Evolutionary conservation across 2,113 vertebrate species (phyloP), one percentile per base, ranked within the genome.

Genomic region (Oenanthe oenanthe): DNA sequence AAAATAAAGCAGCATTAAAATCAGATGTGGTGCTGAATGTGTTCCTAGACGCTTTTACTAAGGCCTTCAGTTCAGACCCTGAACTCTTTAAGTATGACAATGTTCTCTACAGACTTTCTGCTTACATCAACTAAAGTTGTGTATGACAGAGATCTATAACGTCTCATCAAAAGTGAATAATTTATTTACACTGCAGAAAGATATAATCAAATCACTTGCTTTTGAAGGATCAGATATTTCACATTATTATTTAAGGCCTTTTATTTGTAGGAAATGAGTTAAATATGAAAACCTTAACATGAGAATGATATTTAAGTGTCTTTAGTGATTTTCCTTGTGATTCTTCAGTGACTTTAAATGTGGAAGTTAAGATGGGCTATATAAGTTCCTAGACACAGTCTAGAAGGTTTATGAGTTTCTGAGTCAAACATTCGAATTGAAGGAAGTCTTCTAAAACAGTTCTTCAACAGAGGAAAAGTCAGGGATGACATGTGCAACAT

Each of bases 101-200:
- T 10, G 38, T 72, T 47, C 53, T 95, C 56, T 73, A 53, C 10
- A 79, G 74, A 91, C 89, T 31, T 87, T 70, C 66, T 76, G 58
- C 87, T 73, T 78, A 42, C 0, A n/a, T 51, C 74, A 76, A 68
- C 58, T n/a, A 1, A 94, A 88, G 38, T 32, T 65, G 17, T 32
- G 5, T 72, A 75, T 14, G 22, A 48, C 22, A 65, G 45, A 74
- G 36, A 65, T 58, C 58, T 82, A 72, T 45, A 75, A 63, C 78
- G 24, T 68, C 66, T 85, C 53, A 75, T 67, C 42, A 83, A 89
- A 89, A 26, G 17, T 82, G 42, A 83, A 9, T 58, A 32, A 60
- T 66, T 88, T 86, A 47, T 77, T 90, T 78, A 78, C 32, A 88
- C 31, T 81, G 53, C 61, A 96, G 71, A 89, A 94, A 95, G 43